Evolutionary conservation across 2,888 invertebrate genomes (phyloP), one percentile per base, ranked within the genome.

Genomic region (Cantharis lateralis): DNA sequence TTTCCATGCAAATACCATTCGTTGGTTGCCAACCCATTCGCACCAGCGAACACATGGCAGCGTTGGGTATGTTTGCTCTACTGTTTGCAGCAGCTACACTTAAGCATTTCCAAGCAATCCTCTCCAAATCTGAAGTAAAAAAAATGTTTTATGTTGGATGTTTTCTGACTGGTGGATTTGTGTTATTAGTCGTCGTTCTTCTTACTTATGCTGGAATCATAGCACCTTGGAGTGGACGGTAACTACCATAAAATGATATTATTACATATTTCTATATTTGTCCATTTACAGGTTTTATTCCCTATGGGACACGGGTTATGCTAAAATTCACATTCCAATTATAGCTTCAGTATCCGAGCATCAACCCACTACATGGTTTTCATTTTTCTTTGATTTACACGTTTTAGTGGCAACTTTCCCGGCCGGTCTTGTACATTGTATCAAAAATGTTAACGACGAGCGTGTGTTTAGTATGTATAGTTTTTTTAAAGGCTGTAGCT

Each of bases 1-100:
- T 98, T 84, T 98, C 98, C 73, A 99, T 99, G 99, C 99, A 99
- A 90, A 95, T 96, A 83, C 96, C 96, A 9, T 96, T 96, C 87
- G 96, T 96, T 71, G 99, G 99, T 18, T 99, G 99, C 90, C 99
- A 99, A 89, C 99, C 99, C 10, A 98, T 99, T 79, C 91, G 98
- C 74, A 99, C 99, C 3, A 98, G 98, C 86, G 99, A 99, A 89
- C 99, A 99, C 87, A 99, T 99, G 99, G 99, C 99, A 62, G 98
- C 99, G 61, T 94, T 96, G 93, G 99, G 99, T 85, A 98, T 99
- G 2, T 99, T 99, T 89, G 97, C 95, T 1, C 90, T 99, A 66
- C 88, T 99, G 78, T 94, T 99, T 89, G 97, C 97, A 0, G 94
- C 97, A 63, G 96, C 95, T 1, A 90, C 93, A 1, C 88, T 99